Evolutionary conservation across 2,888 invertebrate genomes (phyloP).

Genomic region (Fragum sueziense): DNA sequence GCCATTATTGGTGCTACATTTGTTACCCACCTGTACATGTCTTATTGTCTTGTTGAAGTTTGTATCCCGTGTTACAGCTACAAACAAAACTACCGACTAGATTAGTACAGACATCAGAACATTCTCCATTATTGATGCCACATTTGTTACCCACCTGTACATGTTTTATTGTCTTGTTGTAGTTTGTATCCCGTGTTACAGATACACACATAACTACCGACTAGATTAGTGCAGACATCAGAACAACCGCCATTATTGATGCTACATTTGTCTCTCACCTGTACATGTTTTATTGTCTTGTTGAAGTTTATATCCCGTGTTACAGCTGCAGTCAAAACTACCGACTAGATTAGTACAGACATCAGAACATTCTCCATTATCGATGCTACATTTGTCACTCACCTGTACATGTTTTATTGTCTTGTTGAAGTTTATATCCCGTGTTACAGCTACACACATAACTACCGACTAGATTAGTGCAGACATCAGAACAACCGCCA

Average conservation of each 20-base stretch:
- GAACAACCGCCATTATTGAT: not conserved
- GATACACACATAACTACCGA: slow-evolving; percentile 16
- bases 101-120: slow-evolving; percentile 1
- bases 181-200: slow-evolving; percentile 21
- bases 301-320: slow-evolving; percentile 16
- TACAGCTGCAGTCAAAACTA: slow-evolving; percentile 22
- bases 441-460: not conserved
- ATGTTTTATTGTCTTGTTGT: not conserved
- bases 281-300: slow-evolving; percentile 19
- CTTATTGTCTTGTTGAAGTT: not conserved
- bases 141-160: slow-evolving; percentile 24
- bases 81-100: not conserved
- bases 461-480: not conserved
- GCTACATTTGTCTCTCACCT: slow-evolving; percentile 25
- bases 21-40: slow-evolving; percentile 19
- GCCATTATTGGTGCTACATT: slow-evolving; percentile 4
- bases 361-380: slow-evolving; percentile 19
- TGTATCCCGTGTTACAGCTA: not conserved
- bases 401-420: not conserved
- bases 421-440: not conserved
- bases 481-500: slow-evolving; percentile 10
- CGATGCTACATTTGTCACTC: slow-evolving; percentile 8
- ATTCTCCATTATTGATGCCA: not conserved
- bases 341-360: slow-evolving; percentile 26
- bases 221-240: slow-evolving; percentile 6